Percentiles rank a stretch among this genome's conserved stretches.
Conservation (phyloP, 1,140 invertebrate species). For the Drosophila rufa region DNA sequence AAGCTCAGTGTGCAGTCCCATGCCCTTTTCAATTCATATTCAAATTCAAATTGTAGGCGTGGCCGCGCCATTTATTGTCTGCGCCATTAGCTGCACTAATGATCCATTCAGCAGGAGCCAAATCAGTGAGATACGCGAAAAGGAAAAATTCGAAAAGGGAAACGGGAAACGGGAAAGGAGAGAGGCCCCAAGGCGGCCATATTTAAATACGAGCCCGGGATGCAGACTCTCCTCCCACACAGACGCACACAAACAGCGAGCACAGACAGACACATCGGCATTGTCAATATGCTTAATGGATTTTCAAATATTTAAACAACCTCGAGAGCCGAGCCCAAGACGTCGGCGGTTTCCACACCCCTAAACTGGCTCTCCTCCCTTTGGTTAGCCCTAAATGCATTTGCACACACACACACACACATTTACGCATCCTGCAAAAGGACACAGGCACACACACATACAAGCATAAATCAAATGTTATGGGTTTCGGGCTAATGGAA, state of each 20-base stretch:
- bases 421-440: slow-evolving; percentile 63
- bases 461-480: slow-evolving; percentile 70
- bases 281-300: slow-evolving; percentile 84
- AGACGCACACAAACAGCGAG: slow-evolving; percentile 11
- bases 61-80: slow-evolving; percentile 75
- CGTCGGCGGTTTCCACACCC: slow-evolving; percentile 47
- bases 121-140: slow-evolving; percentile 20
- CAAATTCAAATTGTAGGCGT: slow-evolving; percentile 75
- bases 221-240: slow-evolving; percentile 23
- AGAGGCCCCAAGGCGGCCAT: slow-evolving; percentile 43
- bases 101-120: slow-evolving; percentile 72
- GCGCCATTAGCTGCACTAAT: slow-evolving; percentile 82
- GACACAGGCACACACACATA: slow-evolving; percentile 17
- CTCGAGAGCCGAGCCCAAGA: slow-evolving; percentile 43
- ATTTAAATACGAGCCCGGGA: slow-evolving; percentile 57
- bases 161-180: not conserved
- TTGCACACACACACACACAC: slow-evolving; percentile 42
- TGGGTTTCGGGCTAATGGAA: slow-evolving; percentile 38
- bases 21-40: slow-evolving; percentile 71
- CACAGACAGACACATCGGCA: slow-evolving; percentile 60
- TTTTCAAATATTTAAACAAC: slow-evolving; percentile 84
- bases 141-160: slow-evolving; percentile 5
- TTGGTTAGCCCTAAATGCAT: slow-evolving; percentile 55
- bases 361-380: not conserved
- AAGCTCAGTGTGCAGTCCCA: slow-evolving; percentile 1